Evolutionary conservation across 2,888 invertebrate genomes (phyloP), one percentile per base, ranked within the genome.

Genomic region (Zaprionus obscuricornis): DNA sequence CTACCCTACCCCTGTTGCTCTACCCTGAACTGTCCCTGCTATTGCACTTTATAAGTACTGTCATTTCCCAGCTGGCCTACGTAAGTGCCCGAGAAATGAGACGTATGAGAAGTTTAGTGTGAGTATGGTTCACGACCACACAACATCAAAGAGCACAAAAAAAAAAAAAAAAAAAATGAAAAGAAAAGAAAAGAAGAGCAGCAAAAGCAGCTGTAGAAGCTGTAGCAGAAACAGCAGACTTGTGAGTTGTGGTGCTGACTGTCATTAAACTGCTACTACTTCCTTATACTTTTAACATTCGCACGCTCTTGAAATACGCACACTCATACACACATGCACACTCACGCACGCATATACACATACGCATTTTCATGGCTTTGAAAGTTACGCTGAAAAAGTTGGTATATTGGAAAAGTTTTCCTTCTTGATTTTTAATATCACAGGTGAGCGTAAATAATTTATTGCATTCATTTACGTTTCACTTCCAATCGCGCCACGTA

Each of bases 381-480:
- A 66, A 73, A 82, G 63, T 83, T 79, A 58, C 58, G 62, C 65
- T 66, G 42, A 74, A 74, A 66, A 81, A 85, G 76, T 74, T 82
- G 66, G 68, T 77, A 86, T 87, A 87, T 86, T 86, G 87, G 85
- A 87, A 86, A 86, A 86, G 82, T 86, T 86, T 86, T 69, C 56
- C 68, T 67, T 74, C 85, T 79, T 79, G 87, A 87, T 86, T 86
- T 87, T 86, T 86, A 86, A 86, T 87, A 86, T 86, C 78, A 73
- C 85, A 86, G 87, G 76, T 76, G 78, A 84, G 69, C 76, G 84
- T 86, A 82, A 78, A 85, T 86, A 86, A 86, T 86, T 86, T 87
- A 86, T 86, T 74, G 83, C 87, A 82, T 86, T 86, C 85, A 85
- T 84, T 86, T 87, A 85, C 77, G 85, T 74, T 87, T 83, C 87